phyloP scores from a whole-genome alignment of 2,888 invertebrate genomes.

The Lacanobia wlatinum region DNA sequence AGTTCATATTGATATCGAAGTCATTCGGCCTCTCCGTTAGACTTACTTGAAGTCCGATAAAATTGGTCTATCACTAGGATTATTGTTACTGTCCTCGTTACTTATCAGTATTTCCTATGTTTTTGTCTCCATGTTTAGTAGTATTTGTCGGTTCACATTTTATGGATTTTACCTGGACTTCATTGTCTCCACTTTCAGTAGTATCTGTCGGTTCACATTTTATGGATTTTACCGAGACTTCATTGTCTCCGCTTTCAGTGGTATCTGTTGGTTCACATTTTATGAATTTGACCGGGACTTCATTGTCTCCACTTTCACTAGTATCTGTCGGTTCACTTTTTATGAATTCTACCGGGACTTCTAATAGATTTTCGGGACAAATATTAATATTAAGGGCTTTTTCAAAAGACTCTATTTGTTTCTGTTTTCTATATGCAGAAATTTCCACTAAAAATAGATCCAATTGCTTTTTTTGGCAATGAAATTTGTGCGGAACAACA shows the following conservation, averaged over 20 bases:
- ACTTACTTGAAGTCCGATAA: slow-evolving; percentile 9
- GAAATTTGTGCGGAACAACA: slow-evolving; percentile 42
- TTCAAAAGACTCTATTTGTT: slow-evolving; percentile 28
- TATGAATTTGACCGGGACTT: too few relatives aligned
- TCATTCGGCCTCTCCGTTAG: background rate
- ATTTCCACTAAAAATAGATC: slow-evolving; percentile 27
- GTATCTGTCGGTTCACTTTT: slow-evolving; percentile 39
- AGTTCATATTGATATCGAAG: background rate
- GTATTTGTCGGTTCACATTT: too few relatives aligned
- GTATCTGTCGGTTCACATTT: too few relatives aligned
- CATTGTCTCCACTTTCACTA: background rate
- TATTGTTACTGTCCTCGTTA: background rate
- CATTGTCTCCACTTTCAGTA: too few relatives aligned
- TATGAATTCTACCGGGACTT: slow-evolving; percentile 37
- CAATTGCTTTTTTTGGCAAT: slow-evolving; percentile 29
- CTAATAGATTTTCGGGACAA: slow-evolving; percentile 20
- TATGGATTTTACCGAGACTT: too few relatives aligned
- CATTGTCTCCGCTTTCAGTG: too few relatives aligned
- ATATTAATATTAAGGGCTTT: slow-evolving; percentile 27
- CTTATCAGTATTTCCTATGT: background rate
- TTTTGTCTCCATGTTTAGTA: too few relatives aligned
- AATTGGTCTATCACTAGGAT: background rate
- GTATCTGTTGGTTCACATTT: too few relatives aligned
- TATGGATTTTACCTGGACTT: too few relatives aligned
- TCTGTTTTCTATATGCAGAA: slow-evolving; percentile 30